A percentile compares a stretch with the other conserved stretches of the same genome.
These are phyloP conservation scores for Petaurus breviceps DNA, from an alignment of 2,113 vertebrate species.

Conservation along the genomic window DNA sequence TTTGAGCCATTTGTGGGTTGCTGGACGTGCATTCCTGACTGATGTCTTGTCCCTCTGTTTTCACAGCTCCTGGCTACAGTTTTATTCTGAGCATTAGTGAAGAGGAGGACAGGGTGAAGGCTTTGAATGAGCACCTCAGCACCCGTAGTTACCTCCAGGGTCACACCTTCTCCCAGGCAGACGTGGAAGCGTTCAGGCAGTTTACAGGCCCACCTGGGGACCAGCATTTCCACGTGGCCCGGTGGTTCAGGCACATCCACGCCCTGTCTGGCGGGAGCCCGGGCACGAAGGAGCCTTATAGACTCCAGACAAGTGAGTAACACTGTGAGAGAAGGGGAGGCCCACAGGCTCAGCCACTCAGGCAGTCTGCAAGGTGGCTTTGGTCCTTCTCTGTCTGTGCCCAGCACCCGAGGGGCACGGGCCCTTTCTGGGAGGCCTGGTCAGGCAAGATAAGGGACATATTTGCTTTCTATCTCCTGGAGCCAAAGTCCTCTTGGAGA, in stretches of 20 bases:
- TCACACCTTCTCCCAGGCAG: conserved; percentile 91
- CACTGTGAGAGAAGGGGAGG: not conserved
- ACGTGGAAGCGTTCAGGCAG: conserved; percentile 90
- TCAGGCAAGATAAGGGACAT: too few relatives aligned
- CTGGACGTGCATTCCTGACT: conserved; percentile 44
- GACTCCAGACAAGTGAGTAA: conserved; percentile 94
- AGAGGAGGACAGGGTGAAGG: conserved; percentile 87
- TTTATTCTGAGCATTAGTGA: conserved; percentile 93
- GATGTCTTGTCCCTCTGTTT: conserved; percentile 87
- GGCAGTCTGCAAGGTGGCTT: too few relatives aligned
- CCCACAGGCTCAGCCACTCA: not conserved
- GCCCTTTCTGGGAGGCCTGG: too few relatives aligned
- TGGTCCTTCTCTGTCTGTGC: too few relatives aligned
- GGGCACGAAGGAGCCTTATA: conserved; percentile 83
- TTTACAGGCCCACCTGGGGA: conserved; percentile 90
- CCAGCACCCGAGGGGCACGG: not conserved
- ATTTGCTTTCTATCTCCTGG: too few relatives aligned
- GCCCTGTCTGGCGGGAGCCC: conserved; percentile 87
- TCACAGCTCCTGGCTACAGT: conserved; percentile 93
- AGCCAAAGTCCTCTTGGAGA: not conserved
- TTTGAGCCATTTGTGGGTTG: too few relatives aligned
- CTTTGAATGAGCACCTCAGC: conserved; percentile 94
- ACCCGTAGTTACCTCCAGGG: conserved; percentile 96
- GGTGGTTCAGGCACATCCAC: conserved; percentile 96
- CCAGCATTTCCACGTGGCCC: conserved; percentile 91